Evolutionary conservation across 2,113 vertebrate genomes (phyloP).

Genomic region (Dasyurus viverrinus): DNA sequence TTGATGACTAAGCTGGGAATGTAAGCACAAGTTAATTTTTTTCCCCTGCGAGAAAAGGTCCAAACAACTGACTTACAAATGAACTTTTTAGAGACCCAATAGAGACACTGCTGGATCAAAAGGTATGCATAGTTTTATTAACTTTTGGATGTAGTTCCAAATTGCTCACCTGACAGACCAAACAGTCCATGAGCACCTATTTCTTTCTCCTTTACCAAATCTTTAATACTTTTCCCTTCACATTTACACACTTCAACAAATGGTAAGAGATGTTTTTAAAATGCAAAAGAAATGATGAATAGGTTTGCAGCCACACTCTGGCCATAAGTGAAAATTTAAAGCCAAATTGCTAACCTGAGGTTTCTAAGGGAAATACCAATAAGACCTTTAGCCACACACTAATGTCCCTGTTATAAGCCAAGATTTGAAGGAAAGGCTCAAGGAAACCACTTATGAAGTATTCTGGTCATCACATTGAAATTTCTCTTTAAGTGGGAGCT

Average conservation of each 20-base stretch:
- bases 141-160: too few species aligned
- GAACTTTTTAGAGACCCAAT: neutral
- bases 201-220: neutral
- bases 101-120: too few species aligned
- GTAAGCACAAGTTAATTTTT: neutral
- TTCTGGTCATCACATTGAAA: neutral
- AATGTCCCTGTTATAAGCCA: neutral
- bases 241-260: conserved; percentile 34
- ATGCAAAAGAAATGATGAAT: conserved; percentile 33
- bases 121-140: too few species aligned
- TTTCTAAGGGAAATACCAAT: conserved; percentile 55
- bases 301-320: neutral
- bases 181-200: neutral
- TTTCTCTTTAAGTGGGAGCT: neutral
- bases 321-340: conserved; percentile 33
- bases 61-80: conserved; percentile 5
- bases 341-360: conserved; percentile 45
- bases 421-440: conserved; percentile 53
- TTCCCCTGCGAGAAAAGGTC: neutral
- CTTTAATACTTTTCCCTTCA: neutral
- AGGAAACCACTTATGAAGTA: conserved; percentile 32
- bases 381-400: conserved; percentile 14
- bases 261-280: neutral
- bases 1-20: neutral
- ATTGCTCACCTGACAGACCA: neutral